Conservation (phyloP, 2,113 vertebrate species). For the Grus americana region DNA sequence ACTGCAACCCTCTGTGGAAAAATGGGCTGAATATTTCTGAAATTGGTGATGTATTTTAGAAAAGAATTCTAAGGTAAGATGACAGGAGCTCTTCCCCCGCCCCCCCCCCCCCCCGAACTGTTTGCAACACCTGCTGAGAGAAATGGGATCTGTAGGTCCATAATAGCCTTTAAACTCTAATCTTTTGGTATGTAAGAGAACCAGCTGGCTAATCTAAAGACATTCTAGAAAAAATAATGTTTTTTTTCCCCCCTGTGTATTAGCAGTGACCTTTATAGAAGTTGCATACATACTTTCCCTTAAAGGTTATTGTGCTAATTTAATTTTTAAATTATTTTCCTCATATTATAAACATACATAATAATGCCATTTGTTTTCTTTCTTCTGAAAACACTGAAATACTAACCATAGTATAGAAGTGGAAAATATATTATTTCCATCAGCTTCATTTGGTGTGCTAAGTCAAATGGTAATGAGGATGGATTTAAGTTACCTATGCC, state of each 20-base stretch:
- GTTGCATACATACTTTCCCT: not conserved
- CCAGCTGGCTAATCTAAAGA: not conserved
- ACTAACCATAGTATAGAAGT: not conserved
- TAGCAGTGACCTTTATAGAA: not conserved
- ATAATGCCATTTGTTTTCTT: not conserved
- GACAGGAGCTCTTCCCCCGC: not conserved
- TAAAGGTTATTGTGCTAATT: slow-evolving; percentile 4
- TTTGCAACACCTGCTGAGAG: not conserved
- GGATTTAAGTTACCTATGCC: not conserved
- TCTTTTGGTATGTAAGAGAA: not conserved
- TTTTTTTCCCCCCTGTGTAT: not conserved
- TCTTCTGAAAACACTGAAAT: not conserved
- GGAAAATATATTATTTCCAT: not conserved
- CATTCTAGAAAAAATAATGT: not conserved
- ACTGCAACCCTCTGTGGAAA: not conserved
- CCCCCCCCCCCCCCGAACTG: not conserved
- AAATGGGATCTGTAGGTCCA: not conserved
- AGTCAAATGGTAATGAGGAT: not conserved
- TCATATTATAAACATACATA: not conserved
- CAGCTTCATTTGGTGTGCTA: not conserved
- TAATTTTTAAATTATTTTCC: not conserved
- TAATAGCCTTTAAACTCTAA: not conserved
- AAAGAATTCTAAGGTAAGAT: not conserved
- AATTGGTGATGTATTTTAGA: not conserved
- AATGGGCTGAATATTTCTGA: not conserved